Evolutionary conservation across 2,888 invertebrate genomes (phyloP), one percentile per base, ranked within the genome.

Genomic region (Acronicta psi): DNA sequence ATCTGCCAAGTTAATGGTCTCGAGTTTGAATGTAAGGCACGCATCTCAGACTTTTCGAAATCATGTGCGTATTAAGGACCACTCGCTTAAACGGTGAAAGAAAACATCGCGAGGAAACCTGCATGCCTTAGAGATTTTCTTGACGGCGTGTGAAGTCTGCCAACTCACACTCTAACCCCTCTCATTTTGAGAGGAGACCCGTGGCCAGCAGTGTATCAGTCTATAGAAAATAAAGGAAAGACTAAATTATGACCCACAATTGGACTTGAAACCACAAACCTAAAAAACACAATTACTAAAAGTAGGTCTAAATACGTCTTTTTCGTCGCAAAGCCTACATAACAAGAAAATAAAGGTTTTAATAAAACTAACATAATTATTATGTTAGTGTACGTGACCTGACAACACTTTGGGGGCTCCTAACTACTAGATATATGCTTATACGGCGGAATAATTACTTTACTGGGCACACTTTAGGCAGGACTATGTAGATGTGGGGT

Each of bases 281-380:
- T 13, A 16, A 29, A 59, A 45, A 36, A 20, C 8, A n/a, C 14
- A 46, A 50, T 54, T 2, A 31, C 34, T 11, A 13, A 43, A 40
- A 42, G 42, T 68, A 49, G 41, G 34, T 61, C 44, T 11, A 23
- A 10, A 34, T 36, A 25, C 5, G 0, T 57, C 2, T 2, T n/a
- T 34, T 8, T 34, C 14, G 29, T 16, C 29, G 9, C 13, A 11
- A n/a, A 56, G 23, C 45, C 20, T 17, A n/a, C n/a, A n/a, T n/a
- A 40, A 46, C 52, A 52, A 23, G 62, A 54, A 34, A 29, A 2
- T 10, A 36, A 34, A 68, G 53, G 50, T 62, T 57, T 34, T 52
- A 53, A 64, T 53, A 66, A 52, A 58, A 52, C 43, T 29, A 40
- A 58, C 51, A 63, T 43, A n/a, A n/a, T n/a, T n/a, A n/a, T n/a